A percentile compares a stretch with the other conserved stretches of the same genome.
Conservation (phyloP, 2,888 invertebrate genomes). For the Spilarctia lutea region DNA sequence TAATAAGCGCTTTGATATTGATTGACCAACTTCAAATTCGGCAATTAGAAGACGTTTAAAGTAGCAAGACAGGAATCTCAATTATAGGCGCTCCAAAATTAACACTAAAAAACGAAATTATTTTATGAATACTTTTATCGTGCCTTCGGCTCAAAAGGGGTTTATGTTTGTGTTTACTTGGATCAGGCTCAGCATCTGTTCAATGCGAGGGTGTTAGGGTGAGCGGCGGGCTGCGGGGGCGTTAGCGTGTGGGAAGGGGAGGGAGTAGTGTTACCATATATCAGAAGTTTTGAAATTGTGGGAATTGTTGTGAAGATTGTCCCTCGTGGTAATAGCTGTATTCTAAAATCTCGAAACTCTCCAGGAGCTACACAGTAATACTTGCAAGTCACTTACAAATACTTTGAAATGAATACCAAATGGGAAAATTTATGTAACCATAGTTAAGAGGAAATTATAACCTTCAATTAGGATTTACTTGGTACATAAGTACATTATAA, state of each 20-base stretch:
- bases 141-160: slow-evolving; percentile 55
- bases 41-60: neutral
- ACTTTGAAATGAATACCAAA: neutral
- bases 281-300: slow-evolving; percentile 2
- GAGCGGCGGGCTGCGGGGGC: slow-evolving; percentile 38
- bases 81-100: slow-evolving; percentile 25
- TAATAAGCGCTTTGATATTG: neutral
- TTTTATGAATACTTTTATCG: slow-evolving; percentile 46
- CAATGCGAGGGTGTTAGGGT: slow-evolving; percentile 52
- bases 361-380: neutral
- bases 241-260: slow-evolving; percentile 30
- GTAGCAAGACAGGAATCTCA: neutral
- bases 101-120: slow-evolving; percentile 40
- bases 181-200: slow-evolving; percentile 67
- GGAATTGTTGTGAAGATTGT: neutral
- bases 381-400: neutral
- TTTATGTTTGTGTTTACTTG: slow-evolving; percentile 68
- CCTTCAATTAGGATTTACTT: neutral
- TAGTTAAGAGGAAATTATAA: neutral
- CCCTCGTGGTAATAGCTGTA: neutral
- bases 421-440: neutral
- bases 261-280: slow-evolving; percentile 17
- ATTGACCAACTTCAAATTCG: neutral
- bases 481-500: neutral
- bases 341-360: slow-evolving; percentile 4